Base-by-base conservation (phyloP, 2,888 invertebrate species). In the Pecten maximus region DNA sequence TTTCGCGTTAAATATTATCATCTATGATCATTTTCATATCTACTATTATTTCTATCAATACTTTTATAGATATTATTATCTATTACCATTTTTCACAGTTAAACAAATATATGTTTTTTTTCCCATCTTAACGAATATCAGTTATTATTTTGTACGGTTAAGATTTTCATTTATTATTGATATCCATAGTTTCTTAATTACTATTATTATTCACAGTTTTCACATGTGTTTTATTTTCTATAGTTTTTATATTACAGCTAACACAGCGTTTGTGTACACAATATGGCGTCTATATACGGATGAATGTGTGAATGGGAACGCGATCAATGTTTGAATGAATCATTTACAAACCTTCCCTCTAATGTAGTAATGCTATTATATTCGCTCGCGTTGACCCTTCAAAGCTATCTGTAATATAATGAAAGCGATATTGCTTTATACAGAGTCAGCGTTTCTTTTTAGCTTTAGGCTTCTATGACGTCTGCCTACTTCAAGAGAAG, bases 371-470 rank as follows among this genome's bases (percentile, higher is more conserved):
- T 74, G 74, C 35, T 74, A 74, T 74, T 74, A 74, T 35, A 74
- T 28, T 35, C 35, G 74, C 74, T 74, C 74, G 28, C 74, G 35
- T 74, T 74, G 74, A 74, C 74, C 74, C 74, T 35, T 74, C 74
- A 74, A 74, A 74, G 74, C 35, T 15, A 74, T 74, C 35, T 74
- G 74, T 74, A 35, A 74, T 74, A 74, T 28, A 74, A 74, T 74
- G 74, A 74, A 74, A 74, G 35, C 35, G 28, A 74, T 74, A 74
- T 74, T 74, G 35, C 28, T 74, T 74, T 74, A 35, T 74, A 74
- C 35, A 74, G 74, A 74, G 74, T 74, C 74, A 74, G 74, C 74
- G 74, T 74, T 74, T 74, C 74, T 35, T 35, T 74, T 28, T 74
- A 74, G 74, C 74, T 35, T 15, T 35, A 28, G 74, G 74, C 74